Base-by-base conservation (phyloP, 2,797 vertebrate species). In the Clarias fuscus region DNA sequence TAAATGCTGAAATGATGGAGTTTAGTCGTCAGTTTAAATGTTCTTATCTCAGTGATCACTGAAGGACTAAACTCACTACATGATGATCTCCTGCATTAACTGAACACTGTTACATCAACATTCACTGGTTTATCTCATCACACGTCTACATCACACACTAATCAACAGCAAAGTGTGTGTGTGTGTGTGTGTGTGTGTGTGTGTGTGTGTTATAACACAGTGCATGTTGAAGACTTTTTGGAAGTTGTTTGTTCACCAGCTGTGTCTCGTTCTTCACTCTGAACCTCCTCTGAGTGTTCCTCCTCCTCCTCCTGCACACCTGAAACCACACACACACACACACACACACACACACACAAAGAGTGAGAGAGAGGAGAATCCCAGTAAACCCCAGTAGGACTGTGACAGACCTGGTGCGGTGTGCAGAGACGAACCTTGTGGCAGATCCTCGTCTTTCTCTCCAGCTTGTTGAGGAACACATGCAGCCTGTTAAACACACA, bases 191-290 rank as follows among this genome's bases (percentile, higher is more conserved):
- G 30, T 30, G 30, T 30, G 1, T 30, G 30, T 30, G 30, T 30
- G 30, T 30, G 30, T 30, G 30, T 30, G 22, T 61, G 62, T 73
- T 84, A 89, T 73, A 89, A 73, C 86, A 90, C 20, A 77, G 90
- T 68, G 78, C 95, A 96, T 43, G 93, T 85, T 43, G 27, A 89
- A 11, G 94, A 95, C 82, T 91, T 93, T 88, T 91, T 92, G 27
- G 85, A 85, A 61, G 7, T 73, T 8, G 80, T 30, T 82, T 20
- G 82, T 40, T 48, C 84, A 68, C 24, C 86, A 43, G 82, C 37
- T 40, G 88, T 11, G 5, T 87, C 33, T 18, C 72, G 89, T 7
- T 88, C 87, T 3, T 43, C 75, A 80, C 43, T 75, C 70, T 30
- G 62, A 27, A n/a, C 77, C 79, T 84, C 27, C 18, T 77, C 81